Percentiles rank a stretch among this genome's conserved stretches.
phyloP scores from a whole-genome alignment of 2,113 vertebrate genomes.

The Coracopsis vasa region DNA sequence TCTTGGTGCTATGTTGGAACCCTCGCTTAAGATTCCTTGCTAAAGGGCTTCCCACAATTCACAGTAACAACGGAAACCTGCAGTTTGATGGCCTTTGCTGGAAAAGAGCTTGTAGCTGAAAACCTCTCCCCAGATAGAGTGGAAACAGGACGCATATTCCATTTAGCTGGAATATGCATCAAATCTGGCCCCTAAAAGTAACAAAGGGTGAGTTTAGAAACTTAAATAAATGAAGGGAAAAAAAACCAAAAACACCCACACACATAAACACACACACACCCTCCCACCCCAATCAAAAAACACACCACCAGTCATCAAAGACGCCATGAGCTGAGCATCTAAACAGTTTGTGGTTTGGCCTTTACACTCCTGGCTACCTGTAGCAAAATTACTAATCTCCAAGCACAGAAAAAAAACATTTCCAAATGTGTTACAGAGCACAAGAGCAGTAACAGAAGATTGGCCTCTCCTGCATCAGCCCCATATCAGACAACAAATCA shows the following conservation, averaged over 20 bases:
- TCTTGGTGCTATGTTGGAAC: not conserved
- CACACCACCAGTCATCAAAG: not conserved
- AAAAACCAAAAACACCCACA: not conserved
- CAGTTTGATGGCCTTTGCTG: not conserved
- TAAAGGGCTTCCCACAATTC: not conserved
- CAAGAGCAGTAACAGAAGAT: not conserved
- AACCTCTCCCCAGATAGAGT: not conserved
- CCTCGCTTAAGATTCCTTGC: not conserved
- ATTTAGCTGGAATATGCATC: not conserved
- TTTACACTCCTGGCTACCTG: not conserved
- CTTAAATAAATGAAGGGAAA: not conserved
- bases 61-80: not conserved
- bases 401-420: not conserved
- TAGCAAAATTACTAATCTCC: not conserved
- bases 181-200: not conserved
- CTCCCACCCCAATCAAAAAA: not conserved
- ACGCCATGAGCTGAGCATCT: not conserved
- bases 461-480: not conserved
- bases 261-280: not conserved
- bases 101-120: not conserved
- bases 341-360: not conserved
- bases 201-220: not conserved
- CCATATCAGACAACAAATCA: not conserved
- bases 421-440: not conserved
- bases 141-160: not conserved